Base-by-base conservation (phyloP, 2,888 invertebrate genomes). In the Dromius quadrimaculatus region DNA sequence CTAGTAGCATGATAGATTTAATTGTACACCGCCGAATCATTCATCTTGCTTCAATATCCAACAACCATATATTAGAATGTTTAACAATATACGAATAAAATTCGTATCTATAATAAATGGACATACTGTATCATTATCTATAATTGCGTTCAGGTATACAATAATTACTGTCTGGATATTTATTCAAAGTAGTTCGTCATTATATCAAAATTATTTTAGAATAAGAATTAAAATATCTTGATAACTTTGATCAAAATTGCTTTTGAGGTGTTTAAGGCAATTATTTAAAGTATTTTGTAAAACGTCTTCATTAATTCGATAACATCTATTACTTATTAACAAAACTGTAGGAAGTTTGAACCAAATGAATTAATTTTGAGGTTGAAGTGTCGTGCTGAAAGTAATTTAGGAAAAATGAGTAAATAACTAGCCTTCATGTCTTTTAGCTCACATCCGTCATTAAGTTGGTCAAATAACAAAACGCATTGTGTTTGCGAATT, bases 361-460 rank as follows among this genome's bases (percentile, higher is more conserved):
- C 8, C n/a, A 11, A 36, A 9, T 43, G 13, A 43, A 32, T 32
- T 8, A 13, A 13, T 17, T 15, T 9, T 57, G 57, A 13, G 13
- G 8, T 32, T 57, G 28, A 28, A 63, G 28, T 63, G 63, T 45
- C 63, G 63, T 63, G 63, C 32, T 63, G 13, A 63, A 63, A 63
- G 63, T 63, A 63, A 63, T 63, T 63, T 63, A 63, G 63, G 15
- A 63, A 45, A 63, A 45, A 63, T 43, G 45, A 41, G 63, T 63
- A 63, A 63, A 63, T 63, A 63, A 63, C 28, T 63, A 63, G 34
- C 11, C 32, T 13, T 32, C 41, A 13, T 41, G 28, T n/a, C 63
- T 43, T 63, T 43, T 45, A 63, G n/a, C n/a, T 63, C 43, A 17
- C 23, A 20, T 45, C 20, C 23, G 45, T 23, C n/a, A n/a, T n/a